Conservation (phyloP, 2,113 vertebrate genomes). For the Hippolais icterina region DNA sequence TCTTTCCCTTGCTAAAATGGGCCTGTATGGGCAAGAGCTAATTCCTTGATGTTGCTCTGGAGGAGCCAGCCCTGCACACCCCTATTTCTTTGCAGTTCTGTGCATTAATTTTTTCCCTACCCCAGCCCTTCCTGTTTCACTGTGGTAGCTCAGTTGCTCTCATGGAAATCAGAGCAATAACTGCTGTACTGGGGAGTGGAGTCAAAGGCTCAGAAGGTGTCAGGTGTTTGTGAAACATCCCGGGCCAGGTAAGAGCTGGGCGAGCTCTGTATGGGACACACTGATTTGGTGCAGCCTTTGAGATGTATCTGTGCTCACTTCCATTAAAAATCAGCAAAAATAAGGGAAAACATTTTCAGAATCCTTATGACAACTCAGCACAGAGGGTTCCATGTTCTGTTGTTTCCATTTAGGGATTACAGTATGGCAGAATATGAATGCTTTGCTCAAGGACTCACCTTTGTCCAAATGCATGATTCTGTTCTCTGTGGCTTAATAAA, state of each 20-base stretch:
- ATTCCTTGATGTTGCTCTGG: background rate
- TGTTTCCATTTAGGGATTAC: background rate
- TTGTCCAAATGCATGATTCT: accelerated
- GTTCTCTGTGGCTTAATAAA: background rate
- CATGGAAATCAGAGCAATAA: background rate
- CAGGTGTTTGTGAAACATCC: background rate
- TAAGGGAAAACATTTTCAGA: background rate
- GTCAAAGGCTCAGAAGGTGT: background rate
- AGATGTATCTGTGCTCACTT: background rate
- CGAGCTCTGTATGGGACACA: background rate
- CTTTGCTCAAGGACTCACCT: background rate
- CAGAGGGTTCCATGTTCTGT: background rate
- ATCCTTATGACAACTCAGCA: background rate
- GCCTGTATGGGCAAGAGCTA: background rate
- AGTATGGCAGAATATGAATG: accelerated
- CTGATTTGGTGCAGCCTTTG: background rate
- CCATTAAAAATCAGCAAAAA: background rate
- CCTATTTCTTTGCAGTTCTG: background rate
- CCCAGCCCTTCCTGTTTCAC: background rate
- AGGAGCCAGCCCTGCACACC: too few species aligned
- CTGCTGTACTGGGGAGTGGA: background rate
- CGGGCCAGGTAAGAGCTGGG: background rate
- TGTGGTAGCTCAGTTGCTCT: background rate
- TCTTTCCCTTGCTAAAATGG: background rate
- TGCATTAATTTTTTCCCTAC: background rate